phyloP scores from a whole-genome alignment of 2,888 invertebrate species.

The Andrena trimmerana region DNA sequence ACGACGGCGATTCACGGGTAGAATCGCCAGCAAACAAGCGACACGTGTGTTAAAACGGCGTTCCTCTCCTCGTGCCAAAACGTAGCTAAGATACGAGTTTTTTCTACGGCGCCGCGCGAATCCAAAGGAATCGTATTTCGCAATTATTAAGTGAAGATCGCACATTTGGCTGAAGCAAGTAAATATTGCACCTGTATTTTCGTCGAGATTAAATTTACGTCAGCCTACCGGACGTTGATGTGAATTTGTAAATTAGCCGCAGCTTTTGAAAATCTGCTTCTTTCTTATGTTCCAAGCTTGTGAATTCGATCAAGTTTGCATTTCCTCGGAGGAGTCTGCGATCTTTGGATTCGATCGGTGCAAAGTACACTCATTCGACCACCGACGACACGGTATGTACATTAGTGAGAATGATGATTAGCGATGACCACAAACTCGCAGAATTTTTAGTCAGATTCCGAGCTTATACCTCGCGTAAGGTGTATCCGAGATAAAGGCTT shows the following conservation, averaged over 20 bases:
- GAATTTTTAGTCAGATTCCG: slow-evolving; percentile 33
- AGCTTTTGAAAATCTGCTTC: too few relatives aligned
- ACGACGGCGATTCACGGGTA: slow-evolving; percentile 46
- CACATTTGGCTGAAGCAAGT: neutral
- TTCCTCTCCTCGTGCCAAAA: slow-evolving; percentile 76
- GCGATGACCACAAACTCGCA: slow-evolving; percentile 31
- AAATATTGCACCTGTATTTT: too few relatives aligned
- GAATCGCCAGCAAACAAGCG: slow-evolving; percentile 46
- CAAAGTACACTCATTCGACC: slow-evolving; percentile 54
- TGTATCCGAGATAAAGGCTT: slow-evolving; percentile 20
- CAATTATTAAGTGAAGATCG: neutral
- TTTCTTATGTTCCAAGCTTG: neutral
- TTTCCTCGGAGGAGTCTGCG: neutral
- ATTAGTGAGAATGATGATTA: slow-evolving; percentile 53
- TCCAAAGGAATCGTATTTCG: slow-evolving; percentile 44
- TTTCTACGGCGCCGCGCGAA: slow-evolving; percentile 66
- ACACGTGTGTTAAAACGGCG: slow-evolving; percentile 67
- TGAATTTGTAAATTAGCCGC: too few relatives aligned
- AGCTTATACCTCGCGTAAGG: neutral
- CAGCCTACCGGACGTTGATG: too few relatives aligned
- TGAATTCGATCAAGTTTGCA: neutral
- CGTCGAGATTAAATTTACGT: too few relatives aligned
- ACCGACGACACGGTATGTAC: slow-evolving; percentile 59
- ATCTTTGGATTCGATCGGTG: slow-evolving; percentile 64
- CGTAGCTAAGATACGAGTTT: slow-evolving; percentile 66